Evolutionary conservation across 2,888 invertebrate genomes (phyloP).

Genomic region (Drosophila eohydei): DNA sequence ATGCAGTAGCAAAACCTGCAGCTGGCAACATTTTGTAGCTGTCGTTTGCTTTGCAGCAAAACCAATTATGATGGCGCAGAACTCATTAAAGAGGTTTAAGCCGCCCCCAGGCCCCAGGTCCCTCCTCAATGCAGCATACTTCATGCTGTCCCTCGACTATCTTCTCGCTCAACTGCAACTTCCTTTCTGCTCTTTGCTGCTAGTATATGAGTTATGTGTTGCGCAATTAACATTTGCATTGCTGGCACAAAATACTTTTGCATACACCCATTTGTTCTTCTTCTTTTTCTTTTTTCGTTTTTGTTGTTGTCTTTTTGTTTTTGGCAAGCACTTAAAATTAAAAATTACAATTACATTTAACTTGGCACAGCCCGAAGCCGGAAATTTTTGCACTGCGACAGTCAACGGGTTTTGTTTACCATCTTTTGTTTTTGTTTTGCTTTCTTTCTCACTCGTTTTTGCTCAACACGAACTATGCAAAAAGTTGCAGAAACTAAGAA

Average conservation of each 20-base stretch:
- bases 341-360: conserved; percentile 78
- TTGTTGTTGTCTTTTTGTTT: conserved; percentile 11
- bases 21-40: conserved; percentile 49
- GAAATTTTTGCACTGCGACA: conserved; percentile 60
- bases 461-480: conserved; percentile 17
- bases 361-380: conserved; percentile 56
- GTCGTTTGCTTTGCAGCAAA: conserved; percentile 37
- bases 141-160: not conserved
- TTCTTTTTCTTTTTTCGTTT: not conserved
- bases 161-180: conserved; percentile 17
- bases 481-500: conserved; percentile 42
- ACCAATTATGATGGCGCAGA: conserved; percentile 61
- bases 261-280: conserved; percentile 36
- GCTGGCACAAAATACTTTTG: conserved; percentile 69
- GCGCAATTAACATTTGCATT: conserved; percentile 78
- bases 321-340: conserved; percentile 79
- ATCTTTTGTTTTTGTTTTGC: conserved; percentile 5
- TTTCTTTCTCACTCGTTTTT: not conserved
- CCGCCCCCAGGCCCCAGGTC: not conserved
- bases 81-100: conserved; percentile 49
- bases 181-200: conserved; percentile 5
- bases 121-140: conserved; percentile 27
- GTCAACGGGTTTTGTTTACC: conserved; percentile 52
- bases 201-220: conserved; percentile 71
- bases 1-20: conserved; percentile 28